Evolutionary conservation across 2,888 invertebrate species (phyloP), one percentile per base, ranked within the genome.

Genomic region (Nephrotoma appendiculata): DNA sequence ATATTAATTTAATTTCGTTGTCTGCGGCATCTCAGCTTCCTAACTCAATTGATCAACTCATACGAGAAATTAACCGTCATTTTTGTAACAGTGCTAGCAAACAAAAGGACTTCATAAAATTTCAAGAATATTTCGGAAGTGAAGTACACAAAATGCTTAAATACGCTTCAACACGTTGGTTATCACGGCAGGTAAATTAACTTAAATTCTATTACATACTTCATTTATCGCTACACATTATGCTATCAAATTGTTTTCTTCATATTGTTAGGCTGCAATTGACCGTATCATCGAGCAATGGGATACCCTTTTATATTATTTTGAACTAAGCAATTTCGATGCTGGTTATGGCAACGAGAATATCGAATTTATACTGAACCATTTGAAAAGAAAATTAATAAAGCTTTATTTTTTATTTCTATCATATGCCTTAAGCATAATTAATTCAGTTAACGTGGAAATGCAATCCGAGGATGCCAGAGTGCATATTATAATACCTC

Each of bases 251-350:
- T 31, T 31, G 31, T 31, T 31, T 31, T 31, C 31, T 31, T 31
- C 31, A 31, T 31, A 31, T 31, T 31, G 1, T 31, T 31, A 31
- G 2, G 31, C 31, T 31, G 31, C 31, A 31, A 31, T 44, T 44
- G 44, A 44, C 6, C 44, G 44, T 44, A 44, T 44, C 11, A 44
- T 87, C n/a, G 87, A 87, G 41, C 85, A 87, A 31, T 86, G 57
- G 85, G 48, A 83, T 19, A 19, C 19, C 19, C 1, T 84, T n/a
- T 41, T 19, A 15, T 45, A 86, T 19, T 86, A 86, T 45, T 86
- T 86, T 45, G 48, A 45, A 7, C 3, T 86, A 7, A 31, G n/a
- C 11, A 45, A 86, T 7, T 86, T 86, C 48, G 86, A 86, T 15
- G n/a, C 44, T 19, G 12, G 19, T 19, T 85, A 85, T 44, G 85